Base-by-base conservation (phyloP, 1,140 invertebrate species). In the Anoplophora glabripennis region DNA sequence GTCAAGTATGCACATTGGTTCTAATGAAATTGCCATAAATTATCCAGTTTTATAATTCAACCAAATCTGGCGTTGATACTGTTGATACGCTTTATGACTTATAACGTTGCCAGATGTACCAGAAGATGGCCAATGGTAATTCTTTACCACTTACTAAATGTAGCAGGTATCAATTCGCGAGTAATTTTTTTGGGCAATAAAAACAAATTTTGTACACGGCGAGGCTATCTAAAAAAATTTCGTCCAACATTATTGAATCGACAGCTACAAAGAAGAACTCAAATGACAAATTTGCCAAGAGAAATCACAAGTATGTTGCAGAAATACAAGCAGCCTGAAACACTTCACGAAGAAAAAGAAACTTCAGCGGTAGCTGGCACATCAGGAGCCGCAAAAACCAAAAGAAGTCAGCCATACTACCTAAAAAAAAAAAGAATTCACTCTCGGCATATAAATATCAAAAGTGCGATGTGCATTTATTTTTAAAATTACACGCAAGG, bases 41-140 rank as follows among this genome's bases (percentile, higher is more conserved):
- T 33, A 73, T 77, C 35, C 33, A 62, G 5, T 66, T 67, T 46
- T 77, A 78, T 46, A 77, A 80, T 61, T 11, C 12, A 8, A 76
- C 75, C 10, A 80, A 80, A 69, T 72, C 70, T 5, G 73, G 71
- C 9, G 76, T 79, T 0, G 77, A 78, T 61, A 68, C 65, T 48
- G 59, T 76, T 9, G 76, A 77, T 61, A 69, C 77, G 66, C 72
- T 76, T 66, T 75, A 70, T 57, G 70, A 68, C 52, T 53, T 78
- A 76, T 68, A 72, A 69, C 10, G 61, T 62, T 34, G 59, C 59
- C 35, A 61, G 76, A 53, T 68, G 57, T 61, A 76, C 68, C 10
- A 61, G 61, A 46, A 63, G 75, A 21, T 77, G 74, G 77, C 72
- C 77, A 17, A 37, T 71, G 35, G 53, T 60, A 34, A 57, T 74